Percentiles rank a stretch among this genome's conserved stretches.
phyloP scores from a whole-genome alignment of 2,888 invertebrate species.

The Phaonia tiefii region DNA sequence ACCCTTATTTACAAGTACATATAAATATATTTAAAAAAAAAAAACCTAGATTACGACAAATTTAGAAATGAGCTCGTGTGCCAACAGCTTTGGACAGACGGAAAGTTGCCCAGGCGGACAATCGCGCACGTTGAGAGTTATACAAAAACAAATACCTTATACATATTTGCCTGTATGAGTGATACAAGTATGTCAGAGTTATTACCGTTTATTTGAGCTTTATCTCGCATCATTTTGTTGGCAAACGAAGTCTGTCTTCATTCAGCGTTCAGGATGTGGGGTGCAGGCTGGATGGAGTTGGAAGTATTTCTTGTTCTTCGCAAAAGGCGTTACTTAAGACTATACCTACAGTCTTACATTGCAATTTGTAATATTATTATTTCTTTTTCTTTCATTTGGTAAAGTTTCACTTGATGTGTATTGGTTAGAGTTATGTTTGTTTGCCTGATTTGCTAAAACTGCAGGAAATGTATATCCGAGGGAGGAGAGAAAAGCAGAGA shows the following conservation, averaged over 20 bases:
- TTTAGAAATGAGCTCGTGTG: neutral
- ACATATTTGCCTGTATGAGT: slow-evolving; percentile 19
- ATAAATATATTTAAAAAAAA: slow-evolving; percentile 68
- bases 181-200: slow-evolving; percentile 21
- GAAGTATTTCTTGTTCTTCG: no score
- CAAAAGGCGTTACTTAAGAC: slow-evolving; percentile 61
- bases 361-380: slow-evolving; percentile 61
- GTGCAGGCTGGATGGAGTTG: neutral
- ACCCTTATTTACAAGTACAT: no score
- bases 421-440: slow-evolving; percentile 12
- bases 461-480: no score
- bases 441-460: slow-evolving; percentile 5
- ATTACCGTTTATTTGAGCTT: slow-evolving; percentile 21
- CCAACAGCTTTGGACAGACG: neutral
- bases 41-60: slow-evolving; percentile 68
- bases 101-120: neutral
- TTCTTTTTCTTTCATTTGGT: no score
- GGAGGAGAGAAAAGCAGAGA: no score
- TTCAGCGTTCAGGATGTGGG: neutral
- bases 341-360: no score
- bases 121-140: neutral
- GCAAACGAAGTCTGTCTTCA: neutral
- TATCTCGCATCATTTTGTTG: slow-evolving; percentile 2
- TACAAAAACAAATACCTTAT: neutral
- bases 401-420: slow-evolving; percentile 43